These are phyloP conservation scores for Ephialtes manifestator DNA, from an alignment of 2,888 invertebrate genomes.

Conservation along the genomic window DNA sequence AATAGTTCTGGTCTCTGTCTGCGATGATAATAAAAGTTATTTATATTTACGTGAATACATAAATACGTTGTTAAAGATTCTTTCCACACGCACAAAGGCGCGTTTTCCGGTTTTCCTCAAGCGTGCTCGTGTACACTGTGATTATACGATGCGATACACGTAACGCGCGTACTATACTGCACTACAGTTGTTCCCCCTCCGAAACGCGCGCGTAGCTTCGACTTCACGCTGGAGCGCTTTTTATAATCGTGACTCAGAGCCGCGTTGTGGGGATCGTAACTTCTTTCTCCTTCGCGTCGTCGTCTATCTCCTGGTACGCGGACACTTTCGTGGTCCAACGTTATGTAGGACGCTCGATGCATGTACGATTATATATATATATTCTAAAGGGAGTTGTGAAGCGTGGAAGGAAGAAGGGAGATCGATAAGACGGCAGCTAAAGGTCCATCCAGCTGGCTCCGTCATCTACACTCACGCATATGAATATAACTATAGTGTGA, in stretches of 20 bases:
- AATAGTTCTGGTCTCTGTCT: too few relatives aligned
- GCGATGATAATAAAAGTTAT: neutral
- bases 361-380: neutral
- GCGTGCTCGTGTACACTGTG: constrained; percentile 11
- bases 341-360: constrained; percentile 9
- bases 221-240: constrained; percentile 67
- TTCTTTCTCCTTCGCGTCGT: constrained; percentile 53
- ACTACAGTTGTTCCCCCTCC: neutral
- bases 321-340: constrained; percentile 35
- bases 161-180: constrained; percentile 27
- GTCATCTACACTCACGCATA: constrained; percentile 33
- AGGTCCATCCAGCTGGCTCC: constrained; percentile 51
- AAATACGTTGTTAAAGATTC: neutral
- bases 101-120: constrained; percentile 39
- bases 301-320: constrained; percentile 19
- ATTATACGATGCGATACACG: constrained; percentile 42
- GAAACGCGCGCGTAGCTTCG: constrained; percentile 48
- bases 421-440: constrained; percentile 64
- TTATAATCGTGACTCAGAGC: constrained; percentile 72
- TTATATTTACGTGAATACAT: neutral
- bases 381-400: neutral
- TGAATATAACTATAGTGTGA: constrained; percentile 7
- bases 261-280: constrained; percentile 63
- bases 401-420: constrained; percentile 39
- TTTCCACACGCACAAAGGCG: neutral